Evolutionary conservation across 1,140 invertebrate genomes (phyloP), one percentile per base, ranked within the genome.

Genomic region (Zaprionus ornatus): DNA sequence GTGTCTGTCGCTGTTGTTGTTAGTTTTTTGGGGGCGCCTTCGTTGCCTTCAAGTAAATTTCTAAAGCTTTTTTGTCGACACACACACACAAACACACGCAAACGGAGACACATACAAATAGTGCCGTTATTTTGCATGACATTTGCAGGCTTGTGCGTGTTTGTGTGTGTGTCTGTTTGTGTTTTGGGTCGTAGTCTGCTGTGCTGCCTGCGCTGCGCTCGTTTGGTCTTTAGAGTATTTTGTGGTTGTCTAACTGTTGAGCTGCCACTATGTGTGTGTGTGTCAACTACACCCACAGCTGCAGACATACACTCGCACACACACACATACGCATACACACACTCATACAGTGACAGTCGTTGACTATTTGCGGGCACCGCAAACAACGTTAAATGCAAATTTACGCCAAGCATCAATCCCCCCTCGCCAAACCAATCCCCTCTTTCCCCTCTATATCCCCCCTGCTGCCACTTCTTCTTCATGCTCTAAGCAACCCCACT

Each of bases 351-450:
- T 15, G 57, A 42, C 23, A 64, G 68, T 64, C 62, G 62, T 65
- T 52, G 79, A 82, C 77, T 73, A 83, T 87, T 87, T 83, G 84
- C 76, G 80, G 80, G 80, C 65, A 88, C 85, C 85, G 79, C 85
- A 90, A 88, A 90, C 81, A 90, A 90, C 85, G 85, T 90, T 90
- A 90, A 90, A 90, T 90, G 85, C 85, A 90, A 90, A 90, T 90
- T 90, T 90, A 90, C 81, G 76, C 67, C 70, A 77, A 79, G 66
- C 64, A 62, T 40, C 76, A 40, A 23, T 25, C 23, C n/a, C 61
- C 69, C 9, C 50, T 12, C 23, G 1, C 40, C 50, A 10, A 62
- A 5, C 35, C 9, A 17, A 1, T 1, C 7, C 55, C 37, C 52
- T 40, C 63, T 25, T 10, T 17, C 48, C 37, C 7, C 27, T 29